Evolutionary conservation across 2,888 invertebrate species (phyloP), one percentile per base, ranked within the genome.

Genomic region (Cephus spinipes): DNA sequence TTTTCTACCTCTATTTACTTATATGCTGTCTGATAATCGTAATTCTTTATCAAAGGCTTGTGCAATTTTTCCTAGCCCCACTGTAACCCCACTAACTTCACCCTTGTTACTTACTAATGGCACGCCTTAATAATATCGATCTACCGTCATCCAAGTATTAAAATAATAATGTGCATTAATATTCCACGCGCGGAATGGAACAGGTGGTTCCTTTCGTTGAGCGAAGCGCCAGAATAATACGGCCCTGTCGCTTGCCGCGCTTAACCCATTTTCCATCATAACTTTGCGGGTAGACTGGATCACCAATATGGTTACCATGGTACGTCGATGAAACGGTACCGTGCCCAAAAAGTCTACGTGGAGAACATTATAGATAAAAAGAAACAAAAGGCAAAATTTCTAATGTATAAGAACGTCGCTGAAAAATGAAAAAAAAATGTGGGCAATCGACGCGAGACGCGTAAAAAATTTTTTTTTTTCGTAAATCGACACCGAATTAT

Each of bases 121-220:
- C 31, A 15, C 33, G 68, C 68, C 36, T 73, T 73, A n/a, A 15
- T 32, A n/a, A 30, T 55, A 73, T 33, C 34, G 35, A 73, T 34
- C 40, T 36, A 75, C 68, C 35, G 74, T 74, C 76, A 79, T 74
- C 69, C 69, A 40, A 68, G 79, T 74, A 74, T 76, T 79, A 79
- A 79, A 79, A 79, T 76, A 79, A 55, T 55, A 55, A 55, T 73
- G 6, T 15, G 23, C 74, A 79, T 79, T 76, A 79, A 79, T 79
- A 79, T 79, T 79, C 73, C 35, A 76, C 74, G 74, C 71, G 34
- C 74, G 69, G 69, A 35, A 69, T n/a, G 30, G 74, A 79, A 79
- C 79, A 79, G 79, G 79, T 79, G 79, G 76, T 79, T 79, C 74
- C 74, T 69, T 75, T 69, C 73, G 34, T 68, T 69, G 71, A 76